Evolutionary conservation across 1,140 invertebrate genomes (phyloP).

Genomic region (Lineus longissimus): DNA sequence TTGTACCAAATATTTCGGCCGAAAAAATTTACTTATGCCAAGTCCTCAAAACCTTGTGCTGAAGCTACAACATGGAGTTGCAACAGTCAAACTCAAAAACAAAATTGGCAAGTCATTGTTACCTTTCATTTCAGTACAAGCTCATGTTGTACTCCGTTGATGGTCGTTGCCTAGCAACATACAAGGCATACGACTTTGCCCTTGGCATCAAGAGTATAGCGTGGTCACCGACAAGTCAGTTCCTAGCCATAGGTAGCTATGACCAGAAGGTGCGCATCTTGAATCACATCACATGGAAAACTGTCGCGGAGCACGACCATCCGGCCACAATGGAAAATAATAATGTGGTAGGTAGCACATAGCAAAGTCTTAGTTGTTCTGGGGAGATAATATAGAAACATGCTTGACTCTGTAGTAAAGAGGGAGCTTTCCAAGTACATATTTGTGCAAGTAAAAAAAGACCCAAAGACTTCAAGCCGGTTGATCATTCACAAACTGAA

Average conservation of each 20-base stretch:
- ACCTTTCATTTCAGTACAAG: constrained; percentile 41
- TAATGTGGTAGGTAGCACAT: constrained; percentile 34
- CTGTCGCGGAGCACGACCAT: constrained; percentile 40
- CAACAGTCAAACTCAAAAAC: no score
- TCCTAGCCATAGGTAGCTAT: constrained; percentile 54
- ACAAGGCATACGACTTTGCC: constrained; percentile 51
- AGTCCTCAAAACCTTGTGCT: no score
- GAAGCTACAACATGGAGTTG: no score
- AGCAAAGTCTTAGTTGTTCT: no score
- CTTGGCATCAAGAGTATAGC: constrained; percentile 53
- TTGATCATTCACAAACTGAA: no score
- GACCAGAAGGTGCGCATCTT: constrained; percentile 56
- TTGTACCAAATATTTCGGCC: no score
- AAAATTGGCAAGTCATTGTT: not conserved
- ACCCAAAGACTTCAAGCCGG: no score
- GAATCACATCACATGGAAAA: constrained; percentile 55
- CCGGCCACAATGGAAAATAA: constrained; percentile 24
- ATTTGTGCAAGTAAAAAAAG: no score
- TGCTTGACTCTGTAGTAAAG: no score
- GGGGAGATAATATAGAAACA: no score
- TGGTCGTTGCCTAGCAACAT: constrained; percentile 50
- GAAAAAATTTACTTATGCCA: no score
- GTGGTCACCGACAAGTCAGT: constrained; percentile 56
- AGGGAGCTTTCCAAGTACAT: no score
- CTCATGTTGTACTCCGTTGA: constrained; percentile 52